Percentiles rank a stretch among this genome's conserved stretches.
phyloP scores from a whole-genome alignment of 1,140 invertebrate genomes.

The Triops cancriformis region DNA sequence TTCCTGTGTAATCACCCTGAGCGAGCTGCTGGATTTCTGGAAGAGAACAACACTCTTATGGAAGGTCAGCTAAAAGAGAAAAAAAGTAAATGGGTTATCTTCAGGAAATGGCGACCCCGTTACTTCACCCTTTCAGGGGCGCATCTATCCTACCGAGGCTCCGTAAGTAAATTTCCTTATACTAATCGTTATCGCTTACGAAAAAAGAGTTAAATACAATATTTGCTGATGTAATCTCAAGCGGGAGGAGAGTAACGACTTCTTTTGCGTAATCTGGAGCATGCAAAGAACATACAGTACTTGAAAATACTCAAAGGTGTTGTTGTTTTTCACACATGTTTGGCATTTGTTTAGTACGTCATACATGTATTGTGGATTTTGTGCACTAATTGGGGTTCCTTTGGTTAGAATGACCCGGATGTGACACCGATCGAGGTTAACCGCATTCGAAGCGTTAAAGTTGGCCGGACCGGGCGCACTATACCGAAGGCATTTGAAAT shows the following conservation, averaged over 20 bases:
- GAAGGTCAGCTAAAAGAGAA: slow-evolving; percentile 92
- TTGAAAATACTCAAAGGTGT: too few species aligned
- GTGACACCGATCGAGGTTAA: slow-evolving; percentile 64
- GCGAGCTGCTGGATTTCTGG: slow-evolving; percentile 66
- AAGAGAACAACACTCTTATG: slow-evolving; percentile 61
- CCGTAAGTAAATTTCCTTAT: slow-evolving; percentile 46
- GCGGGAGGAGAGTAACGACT: too few species aligned
- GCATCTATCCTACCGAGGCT: slow-evolving; percentile 76
- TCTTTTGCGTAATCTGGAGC: too few species aligned
- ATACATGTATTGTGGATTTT: too few species aligned
- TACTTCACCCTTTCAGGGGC: slow-evolving; percentile 89
- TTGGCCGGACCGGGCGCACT: slow-evolving; percentile 69
- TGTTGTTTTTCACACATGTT: too few species aligned
- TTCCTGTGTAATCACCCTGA: slow-evolving; percentile 88
- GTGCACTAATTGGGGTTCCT: background rate
- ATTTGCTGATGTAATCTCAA: too few species aligned
- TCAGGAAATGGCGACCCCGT: slow-evolving; percentile 79
- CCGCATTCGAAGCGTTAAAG: slow-evolving; percentile 85
- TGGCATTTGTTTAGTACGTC: too few species aligned
- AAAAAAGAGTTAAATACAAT: too few species aligned
- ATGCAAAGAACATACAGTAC: too few species aligned
- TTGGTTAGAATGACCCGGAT: slow-evolving; percentile 47
- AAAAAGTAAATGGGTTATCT: slow-evolving; percentile 83
- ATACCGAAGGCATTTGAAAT: slow-evolving; percentile 94
- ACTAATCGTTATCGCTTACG: background rate